phyloP scores from a whole-genome alignment of 1,140 invertebrate genomes.

The Prorops nasuta region DNA sequence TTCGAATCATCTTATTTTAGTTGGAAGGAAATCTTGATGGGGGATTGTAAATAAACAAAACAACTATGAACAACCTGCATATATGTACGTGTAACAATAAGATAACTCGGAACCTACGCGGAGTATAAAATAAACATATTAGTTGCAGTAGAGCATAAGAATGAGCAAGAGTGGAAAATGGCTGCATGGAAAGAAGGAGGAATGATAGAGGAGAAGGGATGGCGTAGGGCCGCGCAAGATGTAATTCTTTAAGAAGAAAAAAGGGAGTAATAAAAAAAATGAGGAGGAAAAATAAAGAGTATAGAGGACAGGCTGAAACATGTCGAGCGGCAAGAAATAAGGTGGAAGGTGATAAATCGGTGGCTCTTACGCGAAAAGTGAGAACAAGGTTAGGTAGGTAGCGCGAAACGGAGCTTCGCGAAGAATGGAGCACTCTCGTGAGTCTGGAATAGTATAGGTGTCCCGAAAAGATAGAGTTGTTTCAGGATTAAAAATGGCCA shows the following conservation, averaged over 20 bases:
- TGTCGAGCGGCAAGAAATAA: conserved; percentile 24
- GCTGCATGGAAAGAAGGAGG: conserved; percentile 8
- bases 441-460: background rate
- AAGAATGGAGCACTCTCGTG: background rate
- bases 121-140: too few relatives aligned
- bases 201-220: background rate
- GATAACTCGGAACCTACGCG: too few relatives aligned
- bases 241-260: too few relatives aligned
- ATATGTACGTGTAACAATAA: too few relatives aligned
- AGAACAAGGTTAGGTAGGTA: conserved; percentile 11
- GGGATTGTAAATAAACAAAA: too few relatives aligned
- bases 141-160: too few relatives aligned
- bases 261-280: too few relatives aligned
- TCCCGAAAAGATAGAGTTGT: conserved; percentile 16
- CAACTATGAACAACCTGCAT: too few relatives aligned
- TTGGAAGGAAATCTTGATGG: too few relatives aligned
- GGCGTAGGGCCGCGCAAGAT: background rate
- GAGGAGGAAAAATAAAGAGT: too few relatives aligned
- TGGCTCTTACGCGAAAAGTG: conserved; percentile 13
- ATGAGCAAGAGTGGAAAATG: conserved; percentile 13
- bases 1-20: too few relatives aligned
- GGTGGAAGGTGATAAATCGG: conserved; percentile 32
- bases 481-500: conserved; percentile 12
- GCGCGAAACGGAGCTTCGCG: background rate
- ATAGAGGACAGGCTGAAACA: too few relatives aligned